These are phyloP conservation scores for Parambassis ranga DNA, from an alignment of 2,797 vertebrate genomes.

Conservation along the genomic window DNA sequence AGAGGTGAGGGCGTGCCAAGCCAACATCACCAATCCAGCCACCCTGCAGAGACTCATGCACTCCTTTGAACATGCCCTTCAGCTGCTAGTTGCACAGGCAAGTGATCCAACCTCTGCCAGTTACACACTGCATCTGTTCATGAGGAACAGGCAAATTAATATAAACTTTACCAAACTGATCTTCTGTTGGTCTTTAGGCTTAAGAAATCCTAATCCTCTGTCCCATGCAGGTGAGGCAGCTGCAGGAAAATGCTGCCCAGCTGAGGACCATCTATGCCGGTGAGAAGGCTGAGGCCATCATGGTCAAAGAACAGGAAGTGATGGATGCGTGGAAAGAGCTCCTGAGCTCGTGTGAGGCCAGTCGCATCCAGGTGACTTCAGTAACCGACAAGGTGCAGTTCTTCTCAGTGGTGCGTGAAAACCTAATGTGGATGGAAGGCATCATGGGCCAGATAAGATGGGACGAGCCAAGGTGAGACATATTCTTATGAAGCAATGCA, in stretches of 20 bases:
- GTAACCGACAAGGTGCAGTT: slow-evolving; percentile 93
- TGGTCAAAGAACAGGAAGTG: slow-evolving; percentile 87
- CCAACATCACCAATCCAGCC: slow-evolving; percentile 84
- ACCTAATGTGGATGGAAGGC: slow-evolving; percentile 94
- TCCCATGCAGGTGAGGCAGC: slow-evolving; percentile 91
- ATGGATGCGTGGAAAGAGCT: slow-evolving; percentile 91
- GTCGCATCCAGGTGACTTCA: slow-evolving; percentile 88
- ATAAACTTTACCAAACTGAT: neutral
- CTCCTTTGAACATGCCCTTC: slow-evolving; percentile 91
- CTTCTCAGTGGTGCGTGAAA: slow-evolving; percentile 90
- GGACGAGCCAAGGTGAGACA: slow-evolving; percentile 87
- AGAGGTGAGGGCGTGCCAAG: slow-evolving; percentile 85
- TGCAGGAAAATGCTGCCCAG: slow-evolving; percentile 90
- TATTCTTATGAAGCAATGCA: neutral
- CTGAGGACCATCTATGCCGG: slow-evolving; percentile 92
- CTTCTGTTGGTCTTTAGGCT: too few species aligned
- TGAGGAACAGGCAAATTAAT: neutral
- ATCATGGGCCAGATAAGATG: slow-evolving; percentile 90
- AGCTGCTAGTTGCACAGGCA: slow-evolving; percentile 89
- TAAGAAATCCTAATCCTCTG: too few species aligned
- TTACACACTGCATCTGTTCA: neutral
- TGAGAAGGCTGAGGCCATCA: slow-evolving; percentile 91
- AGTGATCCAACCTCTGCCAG: slow-evolving; percentile 39
- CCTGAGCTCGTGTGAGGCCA: slow-evolving; percentile 85
- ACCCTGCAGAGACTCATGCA: slow-evolving; percentile 88